A percentile compares a stretch with the other conserved stretches of the same genome.
These are phyloP conservation scores for Microcebus jonahi DNA, from an alignment of 2,113 vertebrate species.

Conservation along the genomic window DNA sequence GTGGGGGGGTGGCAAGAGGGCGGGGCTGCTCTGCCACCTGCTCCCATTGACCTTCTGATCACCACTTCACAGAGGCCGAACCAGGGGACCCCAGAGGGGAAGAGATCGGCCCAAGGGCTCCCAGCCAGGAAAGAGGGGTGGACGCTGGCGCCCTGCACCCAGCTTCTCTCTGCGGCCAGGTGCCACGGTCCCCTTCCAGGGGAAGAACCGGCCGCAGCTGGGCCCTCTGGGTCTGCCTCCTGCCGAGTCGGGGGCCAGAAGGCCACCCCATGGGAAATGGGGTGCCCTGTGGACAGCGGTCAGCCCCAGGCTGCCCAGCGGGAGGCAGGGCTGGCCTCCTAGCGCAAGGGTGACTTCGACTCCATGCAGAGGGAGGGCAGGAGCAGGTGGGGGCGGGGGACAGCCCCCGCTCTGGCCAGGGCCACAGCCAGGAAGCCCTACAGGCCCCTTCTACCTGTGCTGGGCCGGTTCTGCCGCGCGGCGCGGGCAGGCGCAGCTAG, in stretches of 20 bases:
- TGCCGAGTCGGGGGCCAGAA: rapidly evolving
- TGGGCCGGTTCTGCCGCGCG: conserved; percentile 57
- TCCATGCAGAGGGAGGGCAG: rapidly evolving
- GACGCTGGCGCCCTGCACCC: rapidly evolving
- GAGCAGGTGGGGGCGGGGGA: background rate
- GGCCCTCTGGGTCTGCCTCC: background rate
- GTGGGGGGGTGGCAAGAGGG: rapidly evolving
- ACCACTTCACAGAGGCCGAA: too few species aligned
- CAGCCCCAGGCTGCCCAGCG: too few species aligned
- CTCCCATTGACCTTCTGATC: background rate
- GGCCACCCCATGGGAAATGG: background rate
- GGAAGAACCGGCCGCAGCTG: rapidly evolving
- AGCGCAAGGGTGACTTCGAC: background rate
- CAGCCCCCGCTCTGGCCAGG: background rate
- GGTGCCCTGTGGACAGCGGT: background rate
- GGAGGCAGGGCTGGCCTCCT: background rate
- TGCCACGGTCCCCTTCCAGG: rapidly evolving
- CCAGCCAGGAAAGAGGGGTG: rapidly evolving
- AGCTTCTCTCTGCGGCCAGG: background rate
- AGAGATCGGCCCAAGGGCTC: rapidly evolving
- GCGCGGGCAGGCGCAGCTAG: conserved; percentile 48
- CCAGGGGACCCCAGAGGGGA: rapidly evolving
- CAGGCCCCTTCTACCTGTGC: conserved; percentile 51
- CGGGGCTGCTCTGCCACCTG: rapidly evolving
- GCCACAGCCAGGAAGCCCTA: background rate